Conservation (phyloP, 1,140 invertebrate species). For the Luehdorfia chinensis region DNA sequence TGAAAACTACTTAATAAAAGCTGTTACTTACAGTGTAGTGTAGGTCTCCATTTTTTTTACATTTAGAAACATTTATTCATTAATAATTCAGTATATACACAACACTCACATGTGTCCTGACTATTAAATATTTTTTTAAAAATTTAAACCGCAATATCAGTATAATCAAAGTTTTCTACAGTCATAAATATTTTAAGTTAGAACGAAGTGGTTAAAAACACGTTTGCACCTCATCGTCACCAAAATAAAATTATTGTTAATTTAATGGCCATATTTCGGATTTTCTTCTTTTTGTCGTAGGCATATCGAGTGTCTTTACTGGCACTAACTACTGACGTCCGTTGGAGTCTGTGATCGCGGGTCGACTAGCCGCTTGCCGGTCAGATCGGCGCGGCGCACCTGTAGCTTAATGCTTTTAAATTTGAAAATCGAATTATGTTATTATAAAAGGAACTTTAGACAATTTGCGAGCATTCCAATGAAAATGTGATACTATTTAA, state of each 20-base stretch:
- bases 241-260: not conserved
- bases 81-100: too few relatives aligned
- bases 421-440: conserved; percentile 15
- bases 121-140: too few relatives aligned
- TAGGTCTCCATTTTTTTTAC: too few relatives aligned
- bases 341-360: not conserved
- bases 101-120: too few relatives aligned
- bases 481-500: not conserved
- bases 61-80: too few relatives aligned
- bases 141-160: too few relatives aligned
- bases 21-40: too few relatives aligned
- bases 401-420: conserved; percentile 12
- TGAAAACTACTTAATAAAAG: too few relatives aligned
- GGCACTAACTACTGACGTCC: not conserved
- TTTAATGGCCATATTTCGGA: conserved; percentile 4
- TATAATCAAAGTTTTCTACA: not conserved
- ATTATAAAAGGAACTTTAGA: conserved; percentile 11
- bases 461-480: not conserved
- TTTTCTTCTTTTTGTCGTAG: conserved; percentile 1
- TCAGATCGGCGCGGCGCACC: conserved; percentile 13
- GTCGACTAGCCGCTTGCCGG: conserved; percentile 4
- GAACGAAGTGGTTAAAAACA: not conserved
- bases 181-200: not conserved
- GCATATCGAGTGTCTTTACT: not conserved
- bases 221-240: too few relatives aligned